A percentile compares a stretch with the other conserved stretches of the same genome.
These are phyloP conservation scores for Scolanthus callimorphus DNA, from an alignment of 92 coral and sea anemone genomes.

Conservation along the genomic window DNA sequence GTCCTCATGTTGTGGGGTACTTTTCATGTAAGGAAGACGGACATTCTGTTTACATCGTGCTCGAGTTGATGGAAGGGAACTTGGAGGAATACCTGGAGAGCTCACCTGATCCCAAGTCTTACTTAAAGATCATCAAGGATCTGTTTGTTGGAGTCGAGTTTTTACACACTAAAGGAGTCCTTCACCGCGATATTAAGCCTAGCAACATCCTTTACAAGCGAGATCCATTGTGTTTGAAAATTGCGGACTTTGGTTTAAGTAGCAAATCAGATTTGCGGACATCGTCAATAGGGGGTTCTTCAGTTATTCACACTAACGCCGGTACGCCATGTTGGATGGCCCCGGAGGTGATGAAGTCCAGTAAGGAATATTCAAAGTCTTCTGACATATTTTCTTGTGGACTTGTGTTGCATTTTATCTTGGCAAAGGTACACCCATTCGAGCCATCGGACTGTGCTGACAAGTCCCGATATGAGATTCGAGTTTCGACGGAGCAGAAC, in stretches of 20 bases:
- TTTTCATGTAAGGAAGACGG: slow-evolving; percentile 13
- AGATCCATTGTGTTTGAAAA: too few relatives aligned
- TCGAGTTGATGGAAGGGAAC: too few relatives aligned
- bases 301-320: too few relatives aligned
- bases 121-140: not conserved
- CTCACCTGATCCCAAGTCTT: slow-evolving; percentile 4
- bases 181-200: slow-evolving; percentile 64
- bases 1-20: slow-evolving; percentile 38
- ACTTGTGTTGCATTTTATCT: slow-evolving; percentile 9
- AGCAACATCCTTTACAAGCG: slow-evolving; percentile 51
- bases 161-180: slow-evolving; percentile 23
- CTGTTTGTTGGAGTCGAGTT: slow-evolving; percentile 21
- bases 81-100: slow-evolving; percentile 31
- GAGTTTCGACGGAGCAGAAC: slow-evolving; percentile 9
- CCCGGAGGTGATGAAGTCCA: slow-evolving; percentile 1
- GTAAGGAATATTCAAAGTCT: not conserved
- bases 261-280: slow-evolving; percentile 6
- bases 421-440: slow-evolving; percentile 30
- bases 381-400: slow-evolving; percentile 36
- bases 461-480: not conserved
- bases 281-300: too few relatives aligned
- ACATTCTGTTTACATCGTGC: slow-evolving; percentile 30
- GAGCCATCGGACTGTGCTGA: not conserved
- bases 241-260: slow-evolving; percentile 26
- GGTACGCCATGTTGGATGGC: slow-evolving; percentile 36